Evolutionary conservation across 92 coral and sea anemone genomes (phyloP), one percentile per base, ranked within the genome.

Genomic region (Epizoanthus ramosus): DNA sequence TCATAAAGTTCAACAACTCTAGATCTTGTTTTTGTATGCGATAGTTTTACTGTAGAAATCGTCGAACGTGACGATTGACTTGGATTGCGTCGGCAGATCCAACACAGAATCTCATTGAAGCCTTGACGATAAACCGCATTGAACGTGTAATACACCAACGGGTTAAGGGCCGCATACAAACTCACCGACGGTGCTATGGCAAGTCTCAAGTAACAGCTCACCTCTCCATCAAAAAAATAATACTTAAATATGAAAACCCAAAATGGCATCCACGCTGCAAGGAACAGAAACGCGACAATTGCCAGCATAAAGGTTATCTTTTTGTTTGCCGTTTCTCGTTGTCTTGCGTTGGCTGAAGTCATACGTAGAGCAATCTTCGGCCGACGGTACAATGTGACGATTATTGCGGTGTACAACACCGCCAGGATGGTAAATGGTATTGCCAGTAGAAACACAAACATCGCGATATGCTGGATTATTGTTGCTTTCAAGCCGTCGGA

Each of bases 201-300:
- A 43, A 83, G 86, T 4, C 33, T 63, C 74, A 91, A 39, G 25
- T 33, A 23, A 64, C 95, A 91, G 6, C 65, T 79, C 3, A 74
- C 86, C 57, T 50, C n/a, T 56, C 85, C 85, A 59, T 9, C 24
- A 56, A 15, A 60, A 67, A 60, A 77, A 21, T 15, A 10, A 58
- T 14, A 69, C 9, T 86, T 68, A 50, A 88, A 63, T 3, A 92
- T 90, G 3, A 76, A 35, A 68, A 86, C 84, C 70, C 87, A 92
- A 58, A 86, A 86, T 80, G 90, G 82, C 31, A 86, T 89, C 95
- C 95, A 92, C 35, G 89, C 74, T 17, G 82, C 31, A 4, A 90
- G 75, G 63, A 89, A 92, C 61, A 80, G 84, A 23, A 81, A 71
- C 41, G 89, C 90, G 10, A 89, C 86, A 6, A 87, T 61, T 18